Conservation (phyloP, 2,113 vertebrate genomes). For the Circaetus gallicus region DNA sequence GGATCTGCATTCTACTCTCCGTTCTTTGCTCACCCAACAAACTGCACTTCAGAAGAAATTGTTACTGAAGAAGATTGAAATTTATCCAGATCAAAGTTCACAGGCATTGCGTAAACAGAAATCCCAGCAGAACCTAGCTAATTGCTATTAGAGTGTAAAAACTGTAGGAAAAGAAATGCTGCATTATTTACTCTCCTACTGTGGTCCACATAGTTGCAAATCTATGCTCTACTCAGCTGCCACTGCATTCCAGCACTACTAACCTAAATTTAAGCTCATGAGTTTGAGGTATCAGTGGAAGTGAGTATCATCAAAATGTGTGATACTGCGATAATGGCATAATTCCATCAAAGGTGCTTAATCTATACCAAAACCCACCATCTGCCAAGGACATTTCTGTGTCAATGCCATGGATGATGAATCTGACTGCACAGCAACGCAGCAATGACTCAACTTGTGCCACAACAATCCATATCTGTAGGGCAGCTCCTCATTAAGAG, state of each 20-base stretch:
- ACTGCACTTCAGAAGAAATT: background rate
- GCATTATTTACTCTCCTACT: background rate
- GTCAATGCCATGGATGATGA: background rate
- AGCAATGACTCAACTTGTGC: background rate
- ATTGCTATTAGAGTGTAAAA: background rate
- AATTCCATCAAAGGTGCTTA: background rate
- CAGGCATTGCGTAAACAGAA: background rate
- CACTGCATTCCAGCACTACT: background rate
- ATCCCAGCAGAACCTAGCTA: background rate
- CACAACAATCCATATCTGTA: background rate
- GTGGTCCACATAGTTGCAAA: background rate
- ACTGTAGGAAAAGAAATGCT: background rate
- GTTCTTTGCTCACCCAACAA: background rate
- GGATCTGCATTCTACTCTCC: background rate
- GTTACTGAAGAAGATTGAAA: slow-evolving; percentile 2
- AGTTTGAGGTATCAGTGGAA: background rate
- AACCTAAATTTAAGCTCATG: background rate
- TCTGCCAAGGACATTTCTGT: background rate
- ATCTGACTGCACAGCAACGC: background rate
- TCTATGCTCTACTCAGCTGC: background rate
- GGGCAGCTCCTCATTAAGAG: background rate
- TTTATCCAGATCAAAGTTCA: background rate
- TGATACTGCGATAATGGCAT: background rate
- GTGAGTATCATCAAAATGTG: background rate
- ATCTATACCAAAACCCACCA: background rate